phyloP scores from a whole-genome alignment of 2,113 vertebrate genomes.

The Triplophysa siluroides region DNA sequence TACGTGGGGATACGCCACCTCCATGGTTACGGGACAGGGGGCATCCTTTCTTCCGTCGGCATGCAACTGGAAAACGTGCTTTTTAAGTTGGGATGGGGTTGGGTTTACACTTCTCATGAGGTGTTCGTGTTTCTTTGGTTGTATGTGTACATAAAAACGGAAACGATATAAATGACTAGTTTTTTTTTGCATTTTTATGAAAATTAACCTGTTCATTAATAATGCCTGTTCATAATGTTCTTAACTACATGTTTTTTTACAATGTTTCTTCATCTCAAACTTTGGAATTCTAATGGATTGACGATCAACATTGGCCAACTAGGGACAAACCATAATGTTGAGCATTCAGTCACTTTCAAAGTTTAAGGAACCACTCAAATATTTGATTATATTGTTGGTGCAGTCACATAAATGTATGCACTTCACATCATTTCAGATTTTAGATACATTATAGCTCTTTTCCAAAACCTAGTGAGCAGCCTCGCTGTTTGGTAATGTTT shows the following conservation, averaged over 20 bases:
- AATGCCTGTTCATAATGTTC: neutral
- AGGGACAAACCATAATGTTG: neutral
- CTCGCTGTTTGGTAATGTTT: neutral
- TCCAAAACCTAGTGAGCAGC: slow-evolving; percentile 2
- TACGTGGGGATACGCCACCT: slow-evolving; percentile 76
- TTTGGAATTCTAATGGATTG: no score
- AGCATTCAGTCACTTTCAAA: neutral
- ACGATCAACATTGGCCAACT: neutral
- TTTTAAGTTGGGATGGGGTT: slow-evolving; percentile 58
- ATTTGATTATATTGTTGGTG: no score
- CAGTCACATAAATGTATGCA: no score
- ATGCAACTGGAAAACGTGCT: slow-evolving; percentile 75
- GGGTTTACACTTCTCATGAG: slow-evolving; percentile 48
- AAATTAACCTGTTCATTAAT: no score
- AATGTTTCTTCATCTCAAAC: no score
- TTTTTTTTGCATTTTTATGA: slow-evolving; percentile 5
- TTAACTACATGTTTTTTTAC: no score
- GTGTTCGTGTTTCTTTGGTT: slow-evolving; percentile 46
- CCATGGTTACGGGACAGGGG: slow-evolving; percentile 74
- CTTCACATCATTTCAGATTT: neutral
- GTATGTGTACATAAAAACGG: slow-evolving; percentile 66
- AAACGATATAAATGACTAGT: slow-evolving; percentile 63
- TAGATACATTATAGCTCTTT: neutral
- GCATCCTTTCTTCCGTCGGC: slow-evolving; percentile 75
- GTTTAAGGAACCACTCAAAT: neutral